Evolutionary conservation across 2,888 invertebrate genomes (phyloP).

Genomic region (Tanytarsus gracilentus): DNA sequence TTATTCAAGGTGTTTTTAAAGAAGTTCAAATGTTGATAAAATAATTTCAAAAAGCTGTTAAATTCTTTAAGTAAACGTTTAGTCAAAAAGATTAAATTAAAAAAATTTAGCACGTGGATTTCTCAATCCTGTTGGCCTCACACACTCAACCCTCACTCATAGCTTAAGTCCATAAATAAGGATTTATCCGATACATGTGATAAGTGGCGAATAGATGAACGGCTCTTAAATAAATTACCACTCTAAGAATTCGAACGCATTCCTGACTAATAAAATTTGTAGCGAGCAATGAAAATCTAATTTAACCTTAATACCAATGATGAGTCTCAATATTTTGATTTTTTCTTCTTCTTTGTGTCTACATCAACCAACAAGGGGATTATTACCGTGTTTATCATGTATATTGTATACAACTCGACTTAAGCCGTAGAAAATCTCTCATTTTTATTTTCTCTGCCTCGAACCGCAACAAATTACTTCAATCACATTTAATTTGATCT

Average conservation of each 20-base stretch:
- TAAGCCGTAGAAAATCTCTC: slow-evolving; percentile 14
- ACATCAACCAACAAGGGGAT: neutral
- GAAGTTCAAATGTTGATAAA: no score
- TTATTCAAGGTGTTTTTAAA: no score
- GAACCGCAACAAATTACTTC: slow-evolving; percentile 22
- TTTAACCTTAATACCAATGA: slow-evolving; percentile 15
- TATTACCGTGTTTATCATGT: slow-evolving; percentile 9
- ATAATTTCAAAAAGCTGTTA: no score
- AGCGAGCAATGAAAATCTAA: slow-evolving; percentile 10
- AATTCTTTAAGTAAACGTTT: no score
- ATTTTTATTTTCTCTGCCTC: neutral
- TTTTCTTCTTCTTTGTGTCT: neutral
- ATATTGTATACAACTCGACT: neutral
- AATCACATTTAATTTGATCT: slow-evolving; percentile 21
- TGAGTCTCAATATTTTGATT: slow-evolving; percentile 4
- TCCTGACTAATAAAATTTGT: neutral
- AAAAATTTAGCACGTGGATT: no score
- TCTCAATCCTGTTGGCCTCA: no score
- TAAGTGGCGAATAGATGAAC: no score
- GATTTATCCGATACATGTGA: neutral
- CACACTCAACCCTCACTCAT: no score
- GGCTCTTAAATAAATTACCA: no score
- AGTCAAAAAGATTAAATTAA: no score
- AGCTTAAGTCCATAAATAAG: slow-evolving; percentile 2
- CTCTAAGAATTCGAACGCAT: no score